Conservation (phyloP, 2,888 invertebrate genomes). For the Balanococcus diminutus region DNA sequence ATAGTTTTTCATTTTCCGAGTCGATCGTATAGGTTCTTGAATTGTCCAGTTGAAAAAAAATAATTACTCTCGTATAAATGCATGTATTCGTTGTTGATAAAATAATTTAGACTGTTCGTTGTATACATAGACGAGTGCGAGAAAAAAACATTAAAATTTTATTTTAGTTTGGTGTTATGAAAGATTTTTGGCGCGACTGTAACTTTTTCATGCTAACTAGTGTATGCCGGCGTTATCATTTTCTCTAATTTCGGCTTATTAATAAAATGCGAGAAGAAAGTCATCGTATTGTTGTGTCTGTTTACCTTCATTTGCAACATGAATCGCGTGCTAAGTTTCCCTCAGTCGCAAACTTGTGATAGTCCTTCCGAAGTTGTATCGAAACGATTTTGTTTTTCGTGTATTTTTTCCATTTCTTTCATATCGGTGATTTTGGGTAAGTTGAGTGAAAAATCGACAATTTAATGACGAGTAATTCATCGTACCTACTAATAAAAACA, state of each 20-base stretch:
- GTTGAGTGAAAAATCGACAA: neutral
- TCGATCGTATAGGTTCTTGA: neutral
- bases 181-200: conserved; percentile 23
- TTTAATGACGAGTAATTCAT: neutral
- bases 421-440: conserved; percentile 46
- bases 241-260: conserved; percentile 40
- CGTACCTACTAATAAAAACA: neutral
- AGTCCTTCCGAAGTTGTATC: conserved; percentile 47
- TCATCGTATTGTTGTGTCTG: conserved; percentile 22
- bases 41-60: neutral
- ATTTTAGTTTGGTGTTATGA: conserved; percentile 28
- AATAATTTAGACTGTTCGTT: neutral
- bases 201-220: neutral
- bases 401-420: conserved; percentile 46
- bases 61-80: neutral
- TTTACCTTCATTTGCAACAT: conserved; percentile 35
- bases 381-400: conserved; percentile 53
- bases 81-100: neutral
- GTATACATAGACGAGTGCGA: neutral
- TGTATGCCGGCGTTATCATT: conserved; percentile 40
- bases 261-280: conserved; percentile 37
- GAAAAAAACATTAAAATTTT: conserved; percentile 15
- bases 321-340: conserved; percentile 54
- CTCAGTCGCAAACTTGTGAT: conserved; percentile 50
- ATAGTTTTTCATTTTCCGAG: neutral